A percentile compares a stretch with the other conserved stretches of the same genome.
These are phyloP conservation scores for Drosophila burlai DNA, from an alignment of 1,140 invertebrate species.

Conservation along the genomic window DNA sequence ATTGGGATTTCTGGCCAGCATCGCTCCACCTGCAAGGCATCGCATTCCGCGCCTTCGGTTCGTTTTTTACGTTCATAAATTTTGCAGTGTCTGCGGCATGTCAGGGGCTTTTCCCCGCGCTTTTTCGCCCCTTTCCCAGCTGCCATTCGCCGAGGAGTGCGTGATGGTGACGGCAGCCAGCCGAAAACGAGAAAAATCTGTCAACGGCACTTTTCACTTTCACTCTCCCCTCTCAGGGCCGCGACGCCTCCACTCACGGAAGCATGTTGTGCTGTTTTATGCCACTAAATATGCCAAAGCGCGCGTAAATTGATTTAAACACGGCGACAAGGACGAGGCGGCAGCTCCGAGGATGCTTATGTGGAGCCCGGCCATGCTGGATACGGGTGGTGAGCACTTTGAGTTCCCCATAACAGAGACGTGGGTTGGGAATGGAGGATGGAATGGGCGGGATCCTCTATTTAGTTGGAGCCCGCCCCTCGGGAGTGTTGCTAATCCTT, in stretches of 20 bases:
- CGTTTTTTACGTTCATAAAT: slow-evolving; percentile 54
- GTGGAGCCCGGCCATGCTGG: slow-evolving; percentile 12
- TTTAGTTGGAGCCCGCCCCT: slow-evolving; percentile 25
- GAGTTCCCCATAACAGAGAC: slow-evolving; percentile 4
- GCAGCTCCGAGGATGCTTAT: slow-evolving; percentile 29
- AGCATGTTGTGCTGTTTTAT: slow-evolving; percentile 59
- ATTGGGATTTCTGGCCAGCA: slow-evolving; percentile 19
- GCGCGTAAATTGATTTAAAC: slow-evolving; percentile 81
- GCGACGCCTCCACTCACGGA: slow-evolving; percentile 20
- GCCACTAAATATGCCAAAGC: slow-evolving; percentile 79
- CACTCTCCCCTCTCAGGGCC: background rate
- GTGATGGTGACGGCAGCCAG: slow-evolving; percentile 37
- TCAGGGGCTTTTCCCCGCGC: slow-evolving; percentile 19
- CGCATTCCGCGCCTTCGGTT: slow-evolving; percentile 23
- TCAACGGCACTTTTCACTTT: slow-evolving; percentile 75
- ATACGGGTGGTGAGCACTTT: slow-evolving; percentile 21
- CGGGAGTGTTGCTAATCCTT: slow-evolving; percentile 38
- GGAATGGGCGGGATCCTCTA: background rate
- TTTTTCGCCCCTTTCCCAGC: background rate
- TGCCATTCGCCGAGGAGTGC: slow-evolving; percentile 1
- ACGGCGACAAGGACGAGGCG: slow-evolving; percentile 59
- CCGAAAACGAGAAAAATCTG: slow-evolving; percentile 78
- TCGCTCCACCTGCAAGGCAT: slow-evolving; percentile 24
- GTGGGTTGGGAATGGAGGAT: too few relatives aligned
- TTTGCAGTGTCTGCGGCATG: slow-evolving; percentile 66